Base-by-base conservation (phyloP, 2,888 invertebrate species). In the Timema podura region DNA sequence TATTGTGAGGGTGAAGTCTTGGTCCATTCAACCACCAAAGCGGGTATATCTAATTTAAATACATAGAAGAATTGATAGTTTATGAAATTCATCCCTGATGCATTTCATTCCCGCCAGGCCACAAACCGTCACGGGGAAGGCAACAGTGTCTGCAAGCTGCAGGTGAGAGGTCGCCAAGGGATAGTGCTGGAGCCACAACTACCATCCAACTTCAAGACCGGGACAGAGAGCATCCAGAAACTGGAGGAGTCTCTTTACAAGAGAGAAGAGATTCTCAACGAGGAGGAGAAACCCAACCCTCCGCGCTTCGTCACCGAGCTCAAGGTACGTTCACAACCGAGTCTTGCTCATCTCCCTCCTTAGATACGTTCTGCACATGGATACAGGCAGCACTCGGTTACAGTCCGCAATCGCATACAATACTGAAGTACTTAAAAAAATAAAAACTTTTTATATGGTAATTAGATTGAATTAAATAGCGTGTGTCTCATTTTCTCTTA, bases 81-180 rank as follows among this genome's bases (percentile, higher is more conserved):
- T 44, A 30, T 57, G 13, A n/a, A 11, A 2, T 10, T 57, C 10
- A 0, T 59, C 30, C 13, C 44, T 57, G 45, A 16, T 68, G 16
- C 68, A 9, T 48, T 51, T 13, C 5, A 15, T 65, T 71, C 8
- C 30, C 30, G 30, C 30, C 67, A 80, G 82, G 95, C 95, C 0
- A 93, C 93, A 3, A 96, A 95, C 79, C 89, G 90, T 70, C 95
- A 95, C 77, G 95, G 95, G 30, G 95, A 95, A 95, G 83, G 94
- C 95, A 0, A 91, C 91, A 0, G 93, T 93, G 0, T 91, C 93
- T 95, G 94, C 78, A 92, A 92, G 79, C 81, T 95, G 65, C 91
- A 92, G 84, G 93, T 95, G 0, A 90, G 91, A 78, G 93, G 94
- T 30, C 87, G 94, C 73, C 93, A 93, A 83, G 93, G 94, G 68